Percentiles rank a stretch among this genome's conserved stretches.
These are phyloP conservation scores for Zaprionus lineosus DNA, from an alignment of 2,888 invertebrate species.

Conservation along the genomic window DNA sequence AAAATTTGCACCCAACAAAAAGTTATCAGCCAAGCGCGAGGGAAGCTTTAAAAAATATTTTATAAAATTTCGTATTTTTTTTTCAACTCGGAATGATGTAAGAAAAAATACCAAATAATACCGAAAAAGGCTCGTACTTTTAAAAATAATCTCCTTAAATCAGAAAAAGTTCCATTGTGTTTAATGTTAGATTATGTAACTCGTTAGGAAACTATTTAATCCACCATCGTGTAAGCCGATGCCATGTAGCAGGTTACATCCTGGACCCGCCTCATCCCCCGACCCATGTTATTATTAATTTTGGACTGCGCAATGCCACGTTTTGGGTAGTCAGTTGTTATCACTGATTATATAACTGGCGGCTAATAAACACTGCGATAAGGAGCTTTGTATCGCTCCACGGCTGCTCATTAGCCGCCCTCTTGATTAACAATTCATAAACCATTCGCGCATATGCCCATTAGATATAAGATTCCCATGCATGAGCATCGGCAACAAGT, in stretches of 20 bases:
- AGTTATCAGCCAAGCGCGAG: conserved; percentile 22
- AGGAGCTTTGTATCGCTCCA: conserved; percentile 38
- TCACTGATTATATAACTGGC: conserved; percentile 34
- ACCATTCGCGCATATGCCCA: conserved; percentile 22
- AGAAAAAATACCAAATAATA: too few species aligned
- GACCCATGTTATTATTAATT: conserved; percentile 61
- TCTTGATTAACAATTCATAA: conserved; percentile 46
- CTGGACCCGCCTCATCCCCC: too few species aligned
- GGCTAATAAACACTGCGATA: conserved; percentile 57
- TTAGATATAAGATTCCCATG: conserved; percentile 20
- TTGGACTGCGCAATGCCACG: conserved; percentile 37
- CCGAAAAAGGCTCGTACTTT: too few species aligned
- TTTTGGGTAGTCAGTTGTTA: too few species aligned
- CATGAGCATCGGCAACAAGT: conserved; percentile 6
- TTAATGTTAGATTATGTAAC: too few species aligned
- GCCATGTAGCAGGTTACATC: too few species aligned
- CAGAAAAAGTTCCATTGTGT: too few species aligned
- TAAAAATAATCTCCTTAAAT: too few species aligned
- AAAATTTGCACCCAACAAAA: conserved; percentile 52
- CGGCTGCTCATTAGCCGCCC: conserved; percentile 55
- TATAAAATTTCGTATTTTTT: too few species aligned
- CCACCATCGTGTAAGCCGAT: too few species aligned
- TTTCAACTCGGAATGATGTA: too few species aligned
- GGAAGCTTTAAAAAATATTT: background rate
- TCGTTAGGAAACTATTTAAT: too few species aligned